phyloP scores from a whole-genome alignment of 92 coral and sea anemone genomes.

The Palythoa heliodiscus region DNA sequence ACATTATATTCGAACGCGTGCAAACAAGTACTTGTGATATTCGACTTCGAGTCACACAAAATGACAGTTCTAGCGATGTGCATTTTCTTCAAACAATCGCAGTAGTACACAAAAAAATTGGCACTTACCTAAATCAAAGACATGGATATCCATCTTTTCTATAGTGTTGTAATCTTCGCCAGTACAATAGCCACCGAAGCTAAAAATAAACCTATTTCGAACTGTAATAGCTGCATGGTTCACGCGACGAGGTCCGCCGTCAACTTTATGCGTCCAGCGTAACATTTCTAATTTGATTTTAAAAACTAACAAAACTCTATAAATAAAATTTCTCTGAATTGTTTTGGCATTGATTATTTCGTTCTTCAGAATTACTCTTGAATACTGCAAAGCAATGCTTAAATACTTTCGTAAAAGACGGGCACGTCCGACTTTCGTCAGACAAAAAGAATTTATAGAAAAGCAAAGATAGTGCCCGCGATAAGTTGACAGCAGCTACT shows the following conservation, averaged over 20 bases:
- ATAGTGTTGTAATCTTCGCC: constrained; percentile 88
- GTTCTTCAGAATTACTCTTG: background rate
- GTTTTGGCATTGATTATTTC: background rate
- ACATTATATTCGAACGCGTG: background rate
- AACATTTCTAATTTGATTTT: constrained; percentile 24
- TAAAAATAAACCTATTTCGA: constrained; percentile 83
- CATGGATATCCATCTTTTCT: constrained; percentile 89
- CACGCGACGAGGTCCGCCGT: constrained; percentile 95
- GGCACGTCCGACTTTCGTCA: background rate
- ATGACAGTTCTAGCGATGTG: background rate
- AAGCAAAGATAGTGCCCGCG: background rate
- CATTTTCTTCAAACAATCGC: background rate
- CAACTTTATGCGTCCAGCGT: constrained; percentile 89
- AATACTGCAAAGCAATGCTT: background rate
- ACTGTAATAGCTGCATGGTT: constrained; percentile 93
- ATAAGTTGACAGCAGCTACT: background rate
- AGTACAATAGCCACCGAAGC: constrained; percentile 97
- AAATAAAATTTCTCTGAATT: background rate
- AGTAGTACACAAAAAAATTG: background rate
- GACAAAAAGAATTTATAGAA: background rate
- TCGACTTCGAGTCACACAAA: constrained; percentile 23
- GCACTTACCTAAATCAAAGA: constrained; percentile 84
- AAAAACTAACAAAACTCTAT: background rate
- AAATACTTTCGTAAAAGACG: background rate
- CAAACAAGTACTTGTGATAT: background rate